These are phyloP conservation scores for Lutjanus erythropterus DNA, from an alignment of 2,113 vertebrate species.

Conservation along the genomic window DNA sequence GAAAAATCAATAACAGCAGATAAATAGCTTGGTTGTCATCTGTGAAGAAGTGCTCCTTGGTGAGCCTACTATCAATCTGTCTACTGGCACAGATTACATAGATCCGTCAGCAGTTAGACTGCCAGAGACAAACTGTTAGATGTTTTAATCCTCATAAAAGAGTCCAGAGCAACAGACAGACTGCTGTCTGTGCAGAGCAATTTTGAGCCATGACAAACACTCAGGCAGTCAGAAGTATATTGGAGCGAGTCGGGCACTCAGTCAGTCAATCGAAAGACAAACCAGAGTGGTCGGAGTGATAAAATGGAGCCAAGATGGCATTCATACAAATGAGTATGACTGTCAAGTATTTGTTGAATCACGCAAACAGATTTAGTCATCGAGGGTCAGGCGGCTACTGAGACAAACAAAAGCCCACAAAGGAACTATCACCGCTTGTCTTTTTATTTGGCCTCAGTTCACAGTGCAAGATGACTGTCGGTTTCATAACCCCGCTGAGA, in stretches of 20 bases:
- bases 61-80: slow-evolving; percentile 62
- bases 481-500: slow-evolving; percentile 9
- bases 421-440: not conserved
- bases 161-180: slow-evolving; percentile 40
- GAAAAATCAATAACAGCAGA: slow-evolving; percentile 63
- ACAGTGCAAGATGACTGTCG: not conserved
- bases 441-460: not conserved
- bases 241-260: not conserved
- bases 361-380: not conserved
- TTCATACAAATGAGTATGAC: not conserved
- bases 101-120: slow-evolving; percentile 55
- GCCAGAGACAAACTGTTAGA: slow-evolving; percentile 45
- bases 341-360: slow-evolving; percentile 33
- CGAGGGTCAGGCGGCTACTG: slow-evolving; percentile 1
- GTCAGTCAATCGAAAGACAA: slow-evolving; percentile 14
- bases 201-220: slow-evolving; percentile 11
- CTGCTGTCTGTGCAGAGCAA: not conserved
- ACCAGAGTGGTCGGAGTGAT: not conserved
- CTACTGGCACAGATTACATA: slow-evolving; percentile 39
- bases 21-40: slow-evolving; percentile 57
- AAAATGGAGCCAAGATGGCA: slow-evolving; percentile 9
- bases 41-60: slow-evolving; percentile 51
- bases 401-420: slow-evolving; percentile 4
- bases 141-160: slow-evolving; percentile 43
- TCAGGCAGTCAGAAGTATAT: slow-evolving; percentile 1